A percentile compares a stretch with the other conserved stretches of the same genome.
These are phyloP conservation scores for Tineola bisselliella DNA, from an alignment of 2,888 invertebrate species.

Conservation along the genomic window DNA sequence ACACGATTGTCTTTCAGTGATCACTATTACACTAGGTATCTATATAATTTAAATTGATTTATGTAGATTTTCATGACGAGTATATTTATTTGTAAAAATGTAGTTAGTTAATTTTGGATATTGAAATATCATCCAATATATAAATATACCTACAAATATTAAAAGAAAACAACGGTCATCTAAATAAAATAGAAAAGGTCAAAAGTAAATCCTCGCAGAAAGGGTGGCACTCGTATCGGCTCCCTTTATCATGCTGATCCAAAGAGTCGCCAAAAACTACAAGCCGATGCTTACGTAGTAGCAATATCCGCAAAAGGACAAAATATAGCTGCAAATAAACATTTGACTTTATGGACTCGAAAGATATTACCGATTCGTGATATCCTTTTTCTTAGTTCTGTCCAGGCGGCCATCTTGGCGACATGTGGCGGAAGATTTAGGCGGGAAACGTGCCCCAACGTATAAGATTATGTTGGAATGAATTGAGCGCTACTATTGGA, in stretches of 20 bases:
- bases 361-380: conserved; percentile 69
- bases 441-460: conserved; percentile 64
- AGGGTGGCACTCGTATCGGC: conserved; percentile 6
- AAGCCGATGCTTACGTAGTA: conserved; percentile 44
- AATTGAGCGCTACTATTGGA: conserved; percentile 66
- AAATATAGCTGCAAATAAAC: conserved; percentile 68
- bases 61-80: not conserved
- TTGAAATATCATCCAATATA: not conserved
- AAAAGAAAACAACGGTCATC: not conserved
- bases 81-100: not conserved
- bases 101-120: too few relatives aligned
- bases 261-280: conserved; percentile 16
- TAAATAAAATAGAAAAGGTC: conserved; percentile 10
- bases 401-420: conserved; percentile 65
- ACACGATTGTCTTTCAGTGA: conserved; percentile 14
- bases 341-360: conserved; percentile 68
- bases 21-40: not conserved
- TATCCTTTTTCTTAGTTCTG: conserved; percentile 64
- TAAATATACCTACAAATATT: not conserved
- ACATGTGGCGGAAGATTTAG: conserved; percentile 68
- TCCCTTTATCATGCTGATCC: conserved; percentile 12
- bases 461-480: conserved; percentile 68
- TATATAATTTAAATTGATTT: not conserved
- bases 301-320: conserved; percentile 64
- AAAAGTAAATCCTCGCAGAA: conserved; percentile 12